phyloP scores from a whole-genome alignment of 2,797 vertebrate species.

The Borostomias antarcticus region DNA sequence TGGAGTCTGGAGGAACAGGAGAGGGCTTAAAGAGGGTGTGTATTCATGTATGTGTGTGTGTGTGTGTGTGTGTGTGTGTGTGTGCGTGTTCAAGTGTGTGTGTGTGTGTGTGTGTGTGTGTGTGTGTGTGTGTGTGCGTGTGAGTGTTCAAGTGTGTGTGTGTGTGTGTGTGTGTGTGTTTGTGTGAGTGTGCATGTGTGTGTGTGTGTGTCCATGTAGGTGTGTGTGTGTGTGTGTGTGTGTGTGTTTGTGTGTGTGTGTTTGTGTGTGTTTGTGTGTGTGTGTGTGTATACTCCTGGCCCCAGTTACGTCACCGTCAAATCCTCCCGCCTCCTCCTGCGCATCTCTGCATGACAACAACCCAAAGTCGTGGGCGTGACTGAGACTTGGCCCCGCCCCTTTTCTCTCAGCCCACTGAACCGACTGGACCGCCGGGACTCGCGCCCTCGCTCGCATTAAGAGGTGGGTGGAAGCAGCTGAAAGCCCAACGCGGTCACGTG shows the following conservation, averaged over 20 bases:
- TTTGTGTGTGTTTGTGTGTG: neutral
- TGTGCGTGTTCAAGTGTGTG: neutral
- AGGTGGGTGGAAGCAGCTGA: too few species aligned
- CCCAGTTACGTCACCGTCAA: neutral
- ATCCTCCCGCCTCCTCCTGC: neutral
- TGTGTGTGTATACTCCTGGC: neutral
- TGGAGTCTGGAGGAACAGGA: conserved; percentile 36
- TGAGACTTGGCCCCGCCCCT: too few species aligned
- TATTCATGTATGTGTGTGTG: neutral
- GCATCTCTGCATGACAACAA: too few species aligned
- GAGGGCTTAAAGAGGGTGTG: conserved; percentile 29
- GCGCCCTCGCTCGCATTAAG: too few species aligned
- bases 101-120: neutral
- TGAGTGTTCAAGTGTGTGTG: too few species aligned
- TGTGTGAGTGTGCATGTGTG: conserved; percentile 4
- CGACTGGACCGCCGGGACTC: neutral
- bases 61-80: neutral
- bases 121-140: neutral
- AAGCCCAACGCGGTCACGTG: too few species aligned
- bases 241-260: conserved; percentile 8
- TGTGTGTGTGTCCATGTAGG: conserved; percentile 6
- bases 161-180: too few species aligned
- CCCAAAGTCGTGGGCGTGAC: too few species aligned
- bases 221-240: neutral
- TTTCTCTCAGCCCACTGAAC: neutral